Evolutionary conservation across 2,113 vertebrate species (phyloP), one percentile per base, ranked within the genome.

Genomic region (Rhineura floridana): DNA sequence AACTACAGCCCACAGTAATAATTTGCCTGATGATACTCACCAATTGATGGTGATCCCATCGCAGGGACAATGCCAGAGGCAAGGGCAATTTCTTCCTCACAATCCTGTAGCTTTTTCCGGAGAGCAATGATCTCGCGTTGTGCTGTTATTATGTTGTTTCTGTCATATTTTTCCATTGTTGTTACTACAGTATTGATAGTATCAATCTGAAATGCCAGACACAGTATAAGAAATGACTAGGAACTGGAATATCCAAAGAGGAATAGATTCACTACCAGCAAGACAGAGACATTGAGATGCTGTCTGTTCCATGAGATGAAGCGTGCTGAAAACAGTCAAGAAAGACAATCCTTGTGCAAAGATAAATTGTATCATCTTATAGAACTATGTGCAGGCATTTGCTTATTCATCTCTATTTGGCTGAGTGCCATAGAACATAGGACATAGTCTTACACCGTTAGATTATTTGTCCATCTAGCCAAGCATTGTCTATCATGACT

Each of bases 41-140:
- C 84, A 85, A 76, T 19, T 21, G 52, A 2, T 62, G 39, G 7
- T 44, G 52, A 1, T 8, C 0, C 28, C 23, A 15, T 9, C 15
- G 4, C 7, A n/a, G 39, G 3, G 3, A 1, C 36, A 33, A 6
- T 4, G 17, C 25, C 50, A 3, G 52, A 19, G 28, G 8, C 15
- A 11, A 7, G 2, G 15, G 10, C 50, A 63, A 85, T n/a, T 46
- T 15, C 52, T 76, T 85, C 72, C 91, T 97, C 94, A 90, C 96
- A 97, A 21, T 96, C 95, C 91, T 97, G 90, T 87, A 97, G 91
- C 70, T 95, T 97, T 95, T 92, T 96, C 91, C 96, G 95, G 83
- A 97, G 92, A 89, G 95, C 94, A 67, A 90, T 87, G 10, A 97
- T 96, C 93, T 97, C 96, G 59, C 95, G 84, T 78, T 95, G 95